phyloP scores from a whole-genome alignment of 2,113 vertebrate species.

The Boulengeromyrus knoepffleri region DNA sequence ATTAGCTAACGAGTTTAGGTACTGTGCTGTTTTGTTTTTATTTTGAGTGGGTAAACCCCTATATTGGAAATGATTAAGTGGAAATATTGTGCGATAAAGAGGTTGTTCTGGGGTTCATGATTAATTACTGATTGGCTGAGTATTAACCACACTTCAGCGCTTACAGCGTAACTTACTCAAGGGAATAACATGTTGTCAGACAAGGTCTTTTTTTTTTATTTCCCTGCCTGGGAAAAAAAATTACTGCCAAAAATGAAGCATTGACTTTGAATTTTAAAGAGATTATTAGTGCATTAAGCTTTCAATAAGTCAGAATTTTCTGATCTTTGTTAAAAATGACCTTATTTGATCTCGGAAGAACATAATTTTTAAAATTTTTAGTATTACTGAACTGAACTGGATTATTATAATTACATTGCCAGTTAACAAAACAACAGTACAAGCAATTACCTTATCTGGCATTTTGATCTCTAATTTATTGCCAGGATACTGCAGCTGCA shows the following conservation, averaged over 20 bases:
- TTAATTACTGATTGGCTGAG: not conserved
- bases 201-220: not conserved
- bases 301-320: not conserved
- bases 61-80: not conserved
- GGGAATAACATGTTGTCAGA: not conserved
- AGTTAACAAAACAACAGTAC: not conserved
- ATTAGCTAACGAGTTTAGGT: not conserved
- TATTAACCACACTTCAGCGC: not conserved
- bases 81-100: not conserved
- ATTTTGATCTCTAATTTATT: not conserved
- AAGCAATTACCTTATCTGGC: not conserved
- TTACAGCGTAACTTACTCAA: not conserved
- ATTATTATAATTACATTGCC: not conserved
- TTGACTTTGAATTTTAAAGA: not conserved
- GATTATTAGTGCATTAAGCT: not conserved
- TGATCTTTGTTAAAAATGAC: not conserved
- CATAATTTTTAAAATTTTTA: not conserved
- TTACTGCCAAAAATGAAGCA: not conserved
- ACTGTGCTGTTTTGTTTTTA: not conserved
- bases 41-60: not conserved
- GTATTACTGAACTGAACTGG: not conserved
- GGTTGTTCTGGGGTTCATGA: not conserved
- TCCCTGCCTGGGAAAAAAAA: not conserved
- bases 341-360: not conserved
- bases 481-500: not conserved